phyloP scores from a whole-genome alignment of 2,888 invertebrate species.

The Allacma fusca region DNA sequence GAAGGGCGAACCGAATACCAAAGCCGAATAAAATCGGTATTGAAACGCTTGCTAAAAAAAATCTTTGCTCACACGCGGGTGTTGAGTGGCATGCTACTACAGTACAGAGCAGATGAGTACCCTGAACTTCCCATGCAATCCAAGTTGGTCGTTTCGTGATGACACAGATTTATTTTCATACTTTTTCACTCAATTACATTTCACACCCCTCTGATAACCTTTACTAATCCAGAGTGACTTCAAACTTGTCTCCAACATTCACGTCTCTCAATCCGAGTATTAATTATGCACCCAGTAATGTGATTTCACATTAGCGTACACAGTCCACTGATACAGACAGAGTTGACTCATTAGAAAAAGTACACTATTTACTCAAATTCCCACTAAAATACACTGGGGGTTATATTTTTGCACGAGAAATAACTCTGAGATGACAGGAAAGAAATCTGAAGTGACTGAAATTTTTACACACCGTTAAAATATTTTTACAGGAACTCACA shows the following conservation, averaged over 20 bases:
- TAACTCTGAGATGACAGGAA: too few relatives aligned
- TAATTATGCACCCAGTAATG: too few relatives aligned
- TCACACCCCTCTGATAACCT: slow-evolving; percentile 1
- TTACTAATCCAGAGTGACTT: neutral
- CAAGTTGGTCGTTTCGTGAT: neutral
- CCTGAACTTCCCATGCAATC: neutral
- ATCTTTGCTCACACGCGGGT: neutral
- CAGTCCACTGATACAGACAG: too few relatives aligned
- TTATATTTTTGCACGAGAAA: too few relatives aligned
- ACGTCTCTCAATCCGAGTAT: too few relatives aligned
- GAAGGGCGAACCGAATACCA: neutral
- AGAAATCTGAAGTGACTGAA: too few relatives aligned
- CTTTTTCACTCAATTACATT: neutral
- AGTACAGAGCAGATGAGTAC: neutral
- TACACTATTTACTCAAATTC: too few relatives aligned
- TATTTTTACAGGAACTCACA: too few relatives aligned
- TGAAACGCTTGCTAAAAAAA: neutral
- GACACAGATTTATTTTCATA: slow-evolving; percentile 8
- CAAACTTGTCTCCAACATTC: neutral
- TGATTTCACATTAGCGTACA: too few relatives aligned
- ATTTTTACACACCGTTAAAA: too few relatives aligned
- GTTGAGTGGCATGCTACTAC: neutral
- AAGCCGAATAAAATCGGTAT: neutral
- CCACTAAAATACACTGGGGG: too few relatives aligned
- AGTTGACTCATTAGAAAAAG: too few relatives aligned